Percentiles rank a stretch among this genome's conserved stretches.
These are phyloP conservation scores for Pseudonaja textilis DNA, from an alignment of 2,113 vertebrate species.

Conservation along the genomic window DNA sequence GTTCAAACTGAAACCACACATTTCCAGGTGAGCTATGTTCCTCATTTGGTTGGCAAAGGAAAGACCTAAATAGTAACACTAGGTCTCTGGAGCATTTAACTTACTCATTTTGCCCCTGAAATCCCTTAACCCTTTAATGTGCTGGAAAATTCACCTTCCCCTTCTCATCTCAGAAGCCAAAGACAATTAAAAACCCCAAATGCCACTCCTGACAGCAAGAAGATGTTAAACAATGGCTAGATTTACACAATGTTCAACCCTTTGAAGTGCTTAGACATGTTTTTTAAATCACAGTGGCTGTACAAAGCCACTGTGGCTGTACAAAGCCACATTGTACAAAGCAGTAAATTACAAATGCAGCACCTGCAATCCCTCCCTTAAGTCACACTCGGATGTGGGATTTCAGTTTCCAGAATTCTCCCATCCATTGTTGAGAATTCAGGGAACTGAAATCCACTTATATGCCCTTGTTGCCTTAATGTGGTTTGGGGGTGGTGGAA, in stretches of 20 bases:
- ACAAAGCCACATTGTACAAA: not conserved
- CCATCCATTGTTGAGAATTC: not conserved
- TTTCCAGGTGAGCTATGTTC: not conserved
- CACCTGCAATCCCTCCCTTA: not conserved
- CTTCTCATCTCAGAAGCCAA: not conserved
- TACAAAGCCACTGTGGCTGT: too few species aligned
- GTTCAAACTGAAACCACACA: not conserved
- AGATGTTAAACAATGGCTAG: not conserved
- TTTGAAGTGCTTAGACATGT: not conserved
- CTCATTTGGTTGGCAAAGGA: not conserved
- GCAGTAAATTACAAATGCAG: not conserved
- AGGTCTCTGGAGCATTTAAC: not conserved
- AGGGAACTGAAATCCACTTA: not conserved
- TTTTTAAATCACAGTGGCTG: not conserved
- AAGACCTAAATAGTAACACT: not conserved
- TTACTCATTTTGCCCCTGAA: not conserved
- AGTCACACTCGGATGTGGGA: not conserved
- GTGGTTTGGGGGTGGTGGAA: not conserved
- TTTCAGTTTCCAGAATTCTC: not conserved
- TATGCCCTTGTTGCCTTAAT: not conserved
- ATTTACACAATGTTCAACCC: not conserved
- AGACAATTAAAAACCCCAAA: not conserved
- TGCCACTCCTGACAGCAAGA: not conserved
- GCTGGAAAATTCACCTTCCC: not conserved
- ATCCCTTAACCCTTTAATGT: not conserved